Percentiles rank a stretch among this genome's conserved stretches.
These are phyloP conservation scores for Chaitophorus viminalis DNA, from an alignment of 2,888 invertebrate species.

Conservation along the genomic window DNA sequence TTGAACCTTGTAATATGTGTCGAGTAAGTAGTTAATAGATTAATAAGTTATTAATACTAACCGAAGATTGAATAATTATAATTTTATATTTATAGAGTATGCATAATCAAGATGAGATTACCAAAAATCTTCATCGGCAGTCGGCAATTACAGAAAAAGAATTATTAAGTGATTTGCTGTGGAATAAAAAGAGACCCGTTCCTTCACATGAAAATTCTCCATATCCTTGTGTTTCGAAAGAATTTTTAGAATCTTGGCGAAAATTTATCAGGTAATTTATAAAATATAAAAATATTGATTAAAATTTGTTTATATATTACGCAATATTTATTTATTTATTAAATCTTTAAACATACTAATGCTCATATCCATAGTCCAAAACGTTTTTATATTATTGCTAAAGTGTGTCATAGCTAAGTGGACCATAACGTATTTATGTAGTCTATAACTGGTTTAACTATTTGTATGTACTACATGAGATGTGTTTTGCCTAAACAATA, in stretches of 20 bases:
- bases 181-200: slow-evolving; percentile 65
- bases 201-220: slow-evolving; percentile 65
- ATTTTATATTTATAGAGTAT: slow-evolving; percentile 63
- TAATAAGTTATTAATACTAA: no score
- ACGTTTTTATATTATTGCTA: no score
- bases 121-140: slow-evolving; percentile 64
- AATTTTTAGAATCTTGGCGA: slow-evolving; percentile 68
- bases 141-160: slow-evolving; percentile 67
- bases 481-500: no score
- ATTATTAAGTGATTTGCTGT: slow-evolving; percentile 67
- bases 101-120: slow-evolving; percentile 64
- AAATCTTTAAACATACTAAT: no score
- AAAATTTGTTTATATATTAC: no score
- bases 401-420: no score
- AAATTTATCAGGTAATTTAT: slow-evolving; percentile 68
- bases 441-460: no score
- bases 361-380: no score
- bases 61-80: not conserved
- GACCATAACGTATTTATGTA: no score
- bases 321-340: no score
- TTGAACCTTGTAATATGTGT: slow-evolving; percentile 66
- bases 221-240: slow-evolving; percentile 63
- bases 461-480: no score
- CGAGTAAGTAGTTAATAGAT: slow-evolving; percentile 64
- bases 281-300: not conserved